Percentiles rank a stretch among this genome's conserved stretches.
Evolutionary conservation across 2,888 invertebrate genomes (phyloP).

Genomic region (Bembecia ichneumoniformis): DNA sequence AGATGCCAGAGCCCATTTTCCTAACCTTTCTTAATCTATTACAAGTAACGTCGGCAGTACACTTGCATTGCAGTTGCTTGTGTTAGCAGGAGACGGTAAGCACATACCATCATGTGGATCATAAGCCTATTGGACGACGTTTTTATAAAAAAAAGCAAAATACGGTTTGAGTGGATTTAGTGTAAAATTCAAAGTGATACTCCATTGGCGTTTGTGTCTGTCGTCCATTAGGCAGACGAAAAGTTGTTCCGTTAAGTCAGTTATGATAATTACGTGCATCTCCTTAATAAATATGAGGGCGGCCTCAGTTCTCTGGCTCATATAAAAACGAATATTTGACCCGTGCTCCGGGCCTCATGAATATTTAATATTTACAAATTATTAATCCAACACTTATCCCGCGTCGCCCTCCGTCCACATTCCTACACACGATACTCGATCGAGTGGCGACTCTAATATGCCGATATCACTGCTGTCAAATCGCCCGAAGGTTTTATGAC

Average conservation of each 20-base stretch:
- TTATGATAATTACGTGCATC: constrained; percentile 64
- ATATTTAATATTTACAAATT: constrained; percentile 72
- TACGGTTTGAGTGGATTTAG: constrained; percentile 9
- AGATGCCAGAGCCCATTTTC: no score
- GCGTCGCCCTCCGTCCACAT: constrained; percentile 34
- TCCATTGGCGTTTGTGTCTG: constrained; percentile 28
- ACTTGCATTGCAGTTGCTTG: no score
- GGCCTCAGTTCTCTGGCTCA: constrained; percentile 46
- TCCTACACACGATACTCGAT: constrained; percentile 31
- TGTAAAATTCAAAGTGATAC: constrained; percentile 9
- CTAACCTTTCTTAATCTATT: no score
- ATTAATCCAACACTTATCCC: constrained; percentile 66
- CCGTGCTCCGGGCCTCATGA: constrained; percentile 61
- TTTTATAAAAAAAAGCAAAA: constrained; percentile 26
- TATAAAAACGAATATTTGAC: constrained; percentile 61
- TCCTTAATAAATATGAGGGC: constrained; percentile 61
- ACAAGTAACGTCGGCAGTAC: no score
- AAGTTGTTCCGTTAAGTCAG: constrained; percentile 45
- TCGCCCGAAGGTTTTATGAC: constrained; percentile 52
- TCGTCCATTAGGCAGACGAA: constrained; percentile 26
- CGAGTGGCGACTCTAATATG: constrained; percentile 27
- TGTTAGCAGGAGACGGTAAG: no score
- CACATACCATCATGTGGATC: no score
- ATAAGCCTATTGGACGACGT: no score
- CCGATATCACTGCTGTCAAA: constrained; percentile 45